Evolutionary conservation across 2,113 vertebrate genomes (phyloP).

Genomic region (Athene noctua): DNA sequence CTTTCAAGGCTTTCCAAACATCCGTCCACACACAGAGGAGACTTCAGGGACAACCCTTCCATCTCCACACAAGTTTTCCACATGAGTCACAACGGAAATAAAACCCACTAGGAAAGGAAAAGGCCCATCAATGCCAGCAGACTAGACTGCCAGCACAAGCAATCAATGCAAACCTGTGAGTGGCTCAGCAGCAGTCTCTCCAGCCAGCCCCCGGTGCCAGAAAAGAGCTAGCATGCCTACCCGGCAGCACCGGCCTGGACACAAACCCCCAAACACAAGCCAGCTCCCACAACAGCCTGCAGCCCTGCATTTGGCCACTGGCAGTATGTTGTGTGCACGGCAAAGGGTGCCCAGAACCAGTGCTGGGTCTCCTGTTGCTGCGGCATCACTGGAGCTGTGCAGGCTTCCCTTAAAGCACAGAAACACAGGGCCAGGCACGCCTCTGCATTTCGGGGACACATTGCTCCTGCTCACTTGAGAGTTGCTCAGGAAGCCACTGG

Average conservation of each 20-base stretch:
- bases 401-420: neutral
- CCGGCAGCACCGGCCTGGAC: neutral
- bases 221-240: neutral
- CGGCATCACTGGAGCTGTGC: neutral
- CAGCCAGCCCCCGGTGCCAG: neutral
- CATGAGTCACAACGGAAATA: neutral
- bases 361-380: neutral
- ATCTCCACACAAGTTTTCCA: neutral
- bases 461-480: neutral
- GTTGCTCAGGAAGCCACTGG: neutral
- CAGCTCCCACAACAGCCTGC: neutral
- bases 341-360: neutral
- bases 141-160: neutral
- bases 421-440: neutral
- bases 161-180: neutral
- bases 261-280: neutral
- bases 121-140: neutral
- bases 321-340: neutral
- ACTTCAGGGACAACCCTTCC: neutral
- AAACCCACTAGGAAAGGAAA: neutral
- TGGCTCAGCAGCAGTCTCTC: neutral
- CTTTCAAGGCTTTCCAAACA: neutral
- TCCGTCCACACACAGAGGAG: neutral
- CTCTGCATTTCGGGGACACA: neutral
- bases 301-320: neutral